Evolutionary conservation across 2,888 invertebrate genomes (phyloP).

Genomic region (Amphiduros pacificus): DNA sequence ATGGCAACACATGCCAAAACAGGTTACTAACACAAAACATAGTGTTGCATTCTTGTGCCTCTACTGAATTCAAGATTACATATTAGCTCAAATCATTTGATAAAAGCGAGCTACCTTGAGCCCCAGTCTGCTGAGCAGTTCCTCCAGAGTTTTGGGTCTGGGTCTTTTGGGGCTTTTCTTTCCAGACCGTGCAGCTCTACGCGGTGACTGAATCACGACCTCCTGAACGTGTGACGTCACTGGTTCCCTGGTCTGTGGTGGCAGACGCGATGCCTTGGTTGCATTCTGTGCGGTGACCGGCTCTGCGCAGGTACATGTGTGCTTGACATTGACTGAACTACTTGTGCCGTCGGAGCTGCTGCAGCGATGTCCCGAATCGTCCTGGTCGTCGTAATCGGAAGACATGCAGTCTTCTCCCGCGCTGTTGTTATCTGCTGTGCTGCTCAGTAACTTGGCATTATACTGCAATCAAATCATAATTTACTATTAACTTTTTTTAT

Average conservation of each 20-base stretch:
- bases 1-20: too few species aligned
- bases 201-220: conserved; percentile 9
- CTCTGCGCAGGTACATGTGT: neutral
- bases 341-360: neutral
- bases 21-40: too few species aligned
- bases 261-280: neutral
- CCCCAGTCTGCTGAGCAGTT: conserved; percentile 83
- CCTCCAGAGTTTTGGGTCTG: conserved; percentile 71
- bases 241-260: neutral
- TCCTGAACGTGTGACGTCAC: conserved; percentile 3
- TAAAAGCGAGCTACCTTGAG: conserved; percentile 72
- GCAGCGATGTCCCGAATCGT: conserved; percentile 24
- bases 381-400: conserved; percentile 40
- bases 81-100: too few species aligned
- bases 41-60: too few species aligned
- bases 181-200: neutral
- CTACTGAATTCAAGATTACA: neutral
- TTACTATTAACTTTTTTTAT: too few species aligned
- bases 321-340: neutral
- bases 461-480: too few species aligned
- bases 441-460: too few species aligned
- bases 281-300: neutral
- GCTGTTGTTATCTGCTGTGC: too few species aligned
- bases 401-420: conserved; percentile 43
- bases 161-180: conserved; percentile 11